Evolutionary conservation across 2,113 vertebrate genomes (phyloP).

Genomic region (Beaufortia kweichowensis): DNA sequence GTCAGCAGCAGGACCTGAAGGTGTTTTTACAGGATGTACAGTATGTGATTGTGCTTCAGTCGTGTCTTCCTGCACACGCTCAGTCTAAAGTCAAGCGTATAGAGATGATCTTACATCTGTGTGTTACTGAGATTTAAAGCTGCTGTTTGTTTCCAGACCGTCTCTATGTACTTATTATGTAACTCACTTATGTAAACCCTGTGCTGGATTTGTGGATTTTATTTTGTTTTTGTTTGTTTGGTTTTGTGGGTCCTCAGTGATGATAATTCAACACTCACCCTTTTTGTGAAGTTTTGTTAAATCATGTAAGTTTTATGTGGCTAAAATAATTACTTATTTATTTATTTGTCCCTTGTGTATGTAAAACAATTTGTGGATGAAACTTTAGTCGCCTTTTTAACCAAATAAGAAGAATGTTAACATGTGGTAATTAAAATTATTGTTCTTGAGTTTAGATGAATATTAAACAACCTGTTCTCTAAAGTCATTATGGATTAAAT

Average conservation of each 20-base stretch:
- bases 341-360: background rate
- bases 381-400: background rate
- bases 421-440: slow-evolving; percentile 9
- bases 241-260: background rate
- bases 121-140: slow-evolving; percentile 47
- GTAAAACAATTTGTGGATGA: slow-evolving; percentile 14
- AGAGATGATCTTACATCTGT: slow-evolving; percentile 28
- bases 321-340: background rate
- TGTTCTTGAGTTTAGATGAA: slow-evolving; percentile 20
- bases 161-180: slow-evolving; percentile 59
- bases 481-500: slow-evolving; percentile 11
- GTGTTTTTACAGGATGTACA: background rate
- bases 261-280: no score
- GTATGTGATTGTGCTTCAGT: slow-evolving; percentile 23
- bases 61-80: slow-evolving; percentile 55
- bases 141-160: slow-evolving; percentile 48
- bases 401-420: slow-evolving; percentile 25
- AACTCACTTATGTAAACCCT: slow-evolving; percentile 62
- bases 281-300: background rate
- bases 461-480: slow-evolving; percentile 35
- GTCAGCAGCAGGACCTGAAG: background rate
- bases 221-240: background rate
- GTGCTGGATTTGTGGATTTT: background rate
- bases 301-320: background rate
- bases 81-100: slow-evolving; percentile 17